These are phyloP conservation scores for Okapia johnstoni DNA, from an alignment of 2,113 vertebrate genomes.

Conservation along the genomic window DNA sequence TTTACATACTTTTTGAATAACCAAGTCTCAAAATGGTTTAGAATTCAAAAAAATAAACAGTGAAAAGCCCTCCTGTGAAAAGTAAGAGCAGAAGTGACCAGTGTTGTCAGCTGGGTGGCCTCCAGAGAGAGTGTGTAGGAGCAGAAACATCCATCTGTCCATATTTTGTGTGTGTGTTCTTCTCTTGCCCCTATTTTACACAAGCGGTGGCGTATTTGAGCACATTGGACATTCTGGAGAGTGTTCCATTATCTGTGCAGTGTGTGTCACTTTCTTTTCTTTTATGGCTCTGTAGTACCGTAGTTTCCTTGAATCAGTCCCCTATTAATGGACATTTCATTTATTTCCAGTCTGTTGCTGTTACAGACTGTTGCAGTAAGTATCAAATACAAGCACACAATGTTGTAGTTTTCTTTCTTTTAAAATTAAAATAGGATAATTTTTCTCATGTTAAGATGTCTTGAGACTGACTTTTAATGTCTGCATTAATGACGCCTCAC, in stretches of 20 bases:
- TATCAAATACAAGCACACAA: not conserved
- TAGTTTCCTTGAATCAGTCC: not conserved
- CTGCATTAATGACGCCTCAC: not conserved
- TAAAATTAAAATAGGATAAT: not conserved
- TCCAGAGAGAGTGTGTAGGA: not conserved
- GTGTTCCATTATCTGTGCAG: not conserved
- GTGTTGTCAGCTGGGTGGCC: not conserved
- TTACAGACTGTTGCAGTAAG: not conserved
- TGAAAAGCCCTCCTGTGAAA: not conserved
- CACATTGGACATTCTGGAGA: not conserved
- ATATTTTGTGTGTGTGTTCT: not conserved
- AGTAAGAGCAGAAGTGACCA: not conserved
- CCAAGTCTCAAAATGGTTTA: not conserved
- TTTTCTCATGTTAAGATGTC: not conserved
- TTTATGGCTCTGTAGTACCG: not conserved
- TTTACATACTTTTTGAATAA: not conserved
- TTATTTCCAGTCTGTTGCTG: not conserved
- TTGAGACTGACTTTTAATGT: not conserved
- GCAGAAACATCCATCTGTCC: not conserved
- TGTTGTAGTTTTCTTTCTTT: not conserved
- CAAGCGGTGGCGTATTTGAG: not conserved
- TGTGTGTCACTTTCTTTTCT: not conserved
- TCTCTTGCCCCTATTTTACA: not conserved
- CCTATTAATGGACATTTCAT: not conserved
- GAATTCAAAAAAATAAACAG: not conserved